A percentile compares a stretch with the other conserved stretches of the same genome.
Evolutionary conservation across 2,113 vertebrate genomes (phyloP).

Genomic region (Saccopteryx bilineata): DNA sequence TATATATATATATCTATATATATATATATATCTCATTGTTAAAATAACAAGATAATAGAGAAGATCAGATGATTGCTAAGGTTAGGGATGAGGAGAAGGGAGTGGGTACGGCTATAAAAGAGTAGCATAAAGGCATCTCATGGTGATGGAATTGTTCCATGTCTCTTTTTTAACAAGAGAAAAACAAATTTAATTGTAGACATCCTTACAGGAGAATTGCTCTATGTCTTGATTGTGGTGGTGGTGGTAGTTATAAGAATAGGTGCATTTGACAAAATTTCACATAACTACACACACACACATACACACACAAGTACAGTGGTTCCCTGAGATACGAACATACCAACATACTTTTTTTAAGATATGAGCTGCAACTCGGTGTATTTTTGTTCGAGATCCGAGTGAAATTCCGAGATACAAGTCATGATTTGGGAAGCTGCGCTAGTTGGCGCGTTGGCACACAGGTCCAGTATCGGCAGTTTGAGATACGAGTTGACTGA

Average conservation of each 20-base stretch:
- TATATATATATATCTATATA: no score
- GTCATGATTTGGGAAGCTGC: no score
- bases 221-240: not conserved
- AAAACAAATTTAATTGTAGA: not conserved
- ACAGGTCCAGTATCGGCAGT: no score
- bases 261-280: not conserved
- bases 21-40: not conserved
- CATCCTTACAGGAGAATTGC: not conserved
- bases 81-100: not conserved
- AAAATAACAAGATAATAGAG: constrained; percentile 27
- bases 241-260: not conserved
- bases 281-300: not conserved
- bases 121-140: not conserved
- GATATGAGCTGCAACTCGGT: no score
- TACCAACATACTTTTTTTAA: no score
- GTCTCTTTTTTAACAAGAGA: not conserved
- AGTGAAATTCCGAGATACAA: no score
- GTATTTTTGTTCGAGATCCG: no score
- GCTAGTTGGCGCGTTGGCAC: no score
- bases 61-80: not conserved
- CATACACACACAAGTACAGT: not conserved
- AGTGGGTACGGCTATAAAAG: not conserved
- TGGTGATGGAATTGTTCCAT: not conserved
- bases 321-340: no score
- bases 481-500: no score